Evolutionary conservation across 2,797 vertebrate genomes (phyloP).

Genomic region (Uromys caudimaculatus): DNA sequence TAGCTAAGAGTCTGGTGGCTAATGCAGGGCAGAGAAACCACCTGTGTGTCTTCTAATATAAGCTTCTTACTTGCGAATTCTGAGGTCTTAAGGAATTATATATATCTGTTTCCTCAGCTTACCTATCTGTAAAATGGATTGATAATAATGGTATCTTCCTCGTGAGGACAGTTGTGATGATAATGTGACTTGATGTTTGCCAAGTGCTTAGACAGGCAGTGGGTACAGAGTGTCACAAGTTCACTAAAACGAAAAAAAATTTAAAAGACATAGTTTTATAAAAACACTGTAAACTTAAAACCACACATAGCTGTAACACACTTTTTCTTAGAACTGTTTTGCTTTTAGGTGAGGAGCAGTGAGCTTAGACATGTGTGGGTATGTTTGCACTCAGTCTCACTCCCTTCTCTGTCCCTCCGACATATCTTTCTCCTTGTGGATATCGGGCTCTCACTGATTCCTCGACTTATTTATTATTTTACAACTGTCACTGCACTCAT

Average conservation of each 20-base stretch:
- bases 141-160: neutral
- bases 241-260: neutral
- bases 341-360: neutral
- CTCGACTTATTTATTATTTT: neutral
- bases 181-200: neutral
- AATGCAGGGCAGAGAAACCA: neutral
- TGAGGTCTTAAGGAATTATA: neutral
- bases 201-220: neutral
- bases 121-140: neutral
- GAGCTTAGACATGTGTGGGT: neutral
- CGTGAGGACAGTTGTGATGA: neutral
- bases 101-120: neutral
- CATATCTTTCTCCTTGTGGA: neutral
- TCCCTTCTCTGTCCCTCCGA: accelerated
- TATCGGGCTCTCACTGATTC: neutral
- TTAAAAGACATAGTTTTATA: neutral
- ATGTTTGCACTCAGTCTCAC: accelerated
- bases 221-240: no score
- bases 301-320: neutral
- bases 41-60: neutral
- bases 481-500: neutral
- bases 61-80: neutral
- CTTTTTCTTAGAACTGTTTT: neutral
- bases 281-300: neutral
- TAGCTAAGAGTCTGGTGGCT: neutral